Evolutionary conservation across 2,113 vertebrate genomes (phyloP).

Genomic region (Haplochromis vanheusdeni): DNA sequence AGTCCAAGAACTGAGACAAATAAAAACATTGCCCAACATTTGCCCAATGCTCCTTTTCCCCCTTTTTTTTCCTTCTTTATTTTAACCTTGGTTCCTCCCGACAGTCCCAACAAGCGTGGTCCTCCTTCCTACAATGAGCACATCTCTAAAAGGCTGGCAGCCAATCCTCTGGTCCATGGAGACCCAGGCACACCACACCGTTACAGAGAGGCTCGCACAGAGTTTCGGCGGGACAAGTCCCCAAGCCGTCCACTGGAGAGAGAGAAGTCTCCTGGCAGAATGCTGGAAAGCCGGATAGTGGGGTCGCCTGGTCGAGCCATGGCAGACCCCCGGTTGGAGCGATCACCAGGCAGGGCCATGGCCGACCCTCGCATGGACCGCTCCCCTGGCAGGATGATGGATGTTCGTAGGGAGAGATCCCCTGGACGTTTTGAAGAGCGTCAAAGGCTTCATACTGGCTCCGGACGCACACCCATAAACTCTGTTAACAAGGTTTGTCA

Average conservation of each 20-base stretch:
- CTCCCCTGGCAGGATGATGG: slow-evolving; percentile 80
- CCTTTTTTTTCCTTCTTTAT: neutral
- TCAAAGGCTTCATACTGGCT: slow-evolving; percentile 85
- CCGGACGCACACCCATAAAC: slow-evolving; percentile 84
- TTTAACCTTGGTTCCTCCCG: neutral
- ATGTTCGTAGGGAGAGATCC: slow-evolving; percentile 84
- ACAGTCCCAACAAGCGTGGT: slow-evolving; percentile 95
- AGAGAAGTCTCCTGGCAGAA: slow-evolving; percentile 89
- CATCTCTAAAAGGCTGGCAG: slow-evolving; percentile 93
- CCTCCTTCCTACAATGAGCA: slow-evolving; percentile 98
- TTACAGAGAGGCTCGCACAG: slow-evolving; percentile 90
- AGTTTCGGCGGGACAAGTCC: slow-evolving; percentile 91
- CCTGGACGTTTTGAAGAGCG: slow-evolving; percentile 87
- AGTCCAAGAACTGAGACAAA: neutral
- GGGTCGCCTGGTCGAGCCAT: slow-evolving; percentile 73
- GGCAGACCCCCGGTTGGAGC: slow-evolving; percentile 83
- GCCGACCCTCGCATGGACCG: slow-evolving; percentile 85
- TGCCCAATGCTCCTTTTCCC: neutral
- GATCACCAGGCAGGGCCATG: slow-evolving; percentile 83
- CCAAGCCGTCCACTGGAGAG: slow-evolving; percentile 86
- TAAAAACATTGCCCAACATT: neutral
- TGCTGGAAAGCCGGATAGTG: slow-evolving; percentile 79
- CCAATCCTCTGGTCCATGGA: slow-evolving; percentile 79
- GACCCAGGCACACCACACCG: slow-evolving; percentile 92
- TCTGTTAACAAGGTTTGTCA: slow-evolving; percentile 85